Percentiles rank a stretch among this genome's conserved stretches.
These are phyloP conservation scores for Adela reaumurella DNA, from an alignment of 2,888 invertebrate genomes.

Conservation along the genomic window DNA sequence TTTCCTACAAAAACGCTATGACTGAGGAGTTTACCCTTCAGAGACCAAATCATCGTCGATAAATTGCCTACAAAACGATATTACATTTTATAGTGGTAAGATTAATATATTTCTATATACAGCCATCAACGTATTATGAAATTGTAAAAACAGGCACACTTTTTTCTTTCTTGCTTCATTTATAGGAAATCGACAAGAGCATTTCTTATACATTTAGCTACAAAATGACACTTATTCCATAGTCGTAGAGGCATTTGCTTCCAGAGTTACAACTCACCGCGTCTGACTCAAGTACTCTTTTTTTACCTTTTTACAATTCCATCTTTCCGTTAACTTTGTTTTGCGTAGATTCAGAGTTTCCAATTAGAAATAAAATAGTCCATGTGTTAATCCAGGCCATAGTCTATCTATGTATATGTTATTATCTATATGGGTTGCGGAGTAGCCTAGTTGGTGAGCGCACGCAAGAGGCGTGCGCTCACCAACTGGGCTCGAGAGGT, in stretches of 20 bases:
- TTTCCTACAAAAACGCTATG: slow-evolving; percentile 4
- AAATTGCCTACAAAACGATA: slow-evolving; percentile 5
- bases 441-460: too few species aligned
- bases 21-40: slow-evolving; percentile 5
- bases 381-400: too few species aligned
- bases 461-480: too few species aligned
- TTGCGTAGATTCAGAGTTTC: too few species aligned
- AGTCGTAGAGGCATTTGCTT: slow-evolving; percentile 3
- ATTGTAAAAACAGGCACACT: slow-evolving; percentile 6
- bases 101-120: background rate
- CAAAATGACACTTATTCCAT: slow-evolving; percentile 5
- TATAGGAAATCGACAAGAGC: slow-evolving; percentile 6
- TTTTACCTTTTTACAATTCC: slow-evolving; percentile 3
- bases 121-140: slow-evolving; percentile 6
- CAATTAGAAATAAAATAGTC: too few species aligned
- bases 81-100: background rate
- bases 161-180: slow-evolving; percentile 5
- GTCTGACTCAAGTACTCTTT: slow-evolving; percentile 6
- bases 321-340: too few species aligned
- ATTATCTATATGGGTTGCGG: too few species aligned
- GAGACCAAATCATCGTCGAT: slow-evolving; percentile 5
- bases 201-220: slow-evolving; percentile 5
- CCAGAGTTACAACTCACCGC: slow-evolving; percentile 5
- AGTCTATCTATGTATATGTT: too few species aligned
- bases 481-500: too few species aligned